phyloP scores from a whole-genome alignment of 2,888 invertebrate genomes.

The Oscheius sp. region DNA sequence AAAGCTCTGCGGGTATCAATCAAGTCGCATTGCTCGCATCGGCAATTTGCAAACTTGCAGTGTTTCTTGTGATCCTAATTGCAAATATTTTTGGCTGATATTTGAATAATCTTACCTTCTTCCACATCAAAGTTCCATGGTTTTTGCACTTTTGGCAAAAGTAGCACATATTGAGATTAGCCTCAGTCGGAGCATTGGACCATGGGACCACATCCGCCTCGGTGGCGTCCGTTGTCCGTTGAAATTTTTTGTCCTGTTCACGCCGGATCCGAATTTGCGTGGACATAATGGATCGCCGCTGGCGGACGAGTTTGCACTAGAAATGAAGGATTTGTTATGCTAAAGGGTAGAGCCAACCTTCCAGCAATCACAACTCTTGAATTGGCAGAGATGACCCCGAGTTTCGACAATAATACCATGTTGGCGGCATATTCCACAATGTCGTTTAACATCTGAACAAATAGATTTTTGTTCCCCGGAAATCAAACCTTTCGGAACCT shows the following conservation, averaged over 20 bases:
- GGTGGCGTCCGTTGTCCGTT: constrained; percentile 55
- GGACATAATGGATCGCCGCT: constrained; percentile 65
- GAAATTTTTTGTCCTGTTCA: constrained; percentile 67
- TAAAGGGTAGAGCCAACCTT: constrained; percentile 35
- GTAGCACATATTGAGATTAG: constrained; percentile 56
- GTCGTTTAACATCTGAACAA: constrained; percentile 34
- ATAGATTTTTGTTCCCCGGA: not conserved
- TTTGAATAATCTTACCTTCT: constrained; percentile 47
- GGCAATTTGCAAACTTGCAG: constrained; percentile 59
- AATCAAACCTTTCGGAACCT: constrained; percentile 52
- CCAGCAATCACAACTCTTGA: constrained; percentile 60
- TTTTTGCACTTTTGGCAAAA: constrained; percentile 69
- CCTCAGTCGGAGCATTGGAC: constrained; percentile 32
- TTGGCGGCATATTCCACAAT: constrained; percentile 61
- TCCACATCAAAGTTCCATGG: constrained; percentile 65
- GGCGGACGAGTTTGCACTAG: constrained; percentile 63
- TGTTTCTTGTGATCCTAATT: constrained; percentile 64
- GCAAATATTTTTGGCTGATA: not conserved
- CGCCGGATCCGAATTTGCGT: constrained; percentile 66
- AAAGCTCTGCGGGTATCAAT: constrained; percentile 66
- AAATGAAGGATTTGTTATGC: constrained; percentile 9
- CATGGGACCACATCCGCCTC: constrained; percentile 62
- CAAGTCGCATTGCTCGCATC: constrained; percentile 62
- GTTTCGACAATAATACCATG: constrained; percentile 63
- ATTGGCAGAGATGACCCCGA: constrained; percentile 63